Percentiles rank a stretch among this genome's conserved stretches.
Evolutionary conservation across 2,113 vertebrate genomes (phyloP).

Genomic region (Laterallus jamaicensis): DNA sequence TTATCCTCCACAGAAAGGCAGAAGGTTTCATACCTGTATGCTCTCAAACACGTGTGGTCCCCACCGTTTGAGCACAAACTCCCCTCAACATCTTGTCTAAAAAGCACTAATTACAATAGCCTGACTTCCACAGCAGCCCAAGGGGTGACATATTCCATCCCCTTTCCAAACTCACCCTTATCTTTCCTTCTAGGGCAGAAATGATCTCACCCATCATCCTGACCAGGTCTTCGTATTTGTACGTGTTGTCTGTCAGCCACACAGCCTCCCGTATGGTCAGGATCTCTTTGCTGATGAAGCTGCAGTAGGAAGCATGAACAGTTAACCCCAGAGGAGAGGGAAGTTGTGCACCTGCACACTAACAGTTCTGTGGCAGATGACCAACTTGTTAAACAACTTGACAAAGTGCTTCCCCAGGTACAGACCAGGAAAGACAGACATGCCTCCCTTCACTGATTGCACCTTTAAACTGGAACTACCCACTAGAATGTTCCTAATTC

Average conservation of each 20-base stretch:
- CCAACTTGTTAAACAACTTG: neutral
- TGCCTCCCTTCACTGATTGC: neutral
- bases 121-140: neutral
- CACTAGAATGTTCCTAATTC: neutral
- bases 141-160: neutral
- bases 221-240: conserved; percentile 97
- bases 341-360: neutral
- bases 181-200: conserved; percentile 90
- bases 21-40: neutral
- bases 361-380: neutral
- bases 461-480: neutral
- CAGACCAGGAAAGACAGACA: neutral
- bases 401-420: neutral
- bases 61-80: neutral
- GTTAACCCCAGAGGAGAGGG: neutral
- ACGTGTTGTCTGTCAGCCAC: conserved; percentile 98
- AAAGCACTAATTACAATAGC: neutral
- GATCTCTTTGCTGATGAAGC: conserved; percentile 94
- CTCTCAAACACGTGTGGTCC: neutral
- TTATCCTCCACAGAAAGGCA: neutral
- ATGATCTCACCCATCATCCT: conserved; percentile 98
- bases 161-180: conserved; percentile 81
- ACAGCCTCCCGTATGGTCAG: conserved; percentile 96
- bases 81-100: neutral
- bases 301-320: neutral